phyloP scores from a whole-genome alignment of 2,888 invertebrate genomes.

The Elgonia sp. region DNA sequence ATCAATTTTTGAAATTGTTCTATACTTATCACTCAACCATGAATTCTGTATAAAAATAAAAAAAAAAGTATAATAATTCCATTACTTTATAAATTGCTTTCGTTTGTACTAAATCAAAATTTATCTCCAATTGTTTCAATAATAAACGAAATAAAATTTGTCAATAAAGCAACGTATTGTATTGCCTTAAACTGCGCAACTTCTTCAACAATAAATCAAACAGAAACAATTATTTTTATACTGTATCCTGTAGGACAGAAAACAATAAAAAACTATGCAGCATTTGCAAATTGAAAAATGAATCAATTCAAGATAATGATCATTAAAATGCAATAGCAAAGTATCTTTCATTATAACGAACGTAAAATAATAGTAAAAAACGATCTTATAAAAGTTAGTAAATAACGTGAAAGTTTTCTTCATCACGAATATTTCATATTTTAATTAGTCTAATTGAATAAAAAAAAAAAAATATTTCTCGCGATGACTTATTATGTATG shows the following conservation, averaged over 20 bases:
- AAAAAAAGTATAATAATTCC: no score
- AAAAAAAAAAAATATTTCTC: no score
- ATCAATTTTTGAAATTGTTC: no score
- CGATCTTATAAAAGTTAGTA: no score
- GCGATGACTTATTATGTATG: no score
- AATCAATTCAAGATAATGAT: neutral
- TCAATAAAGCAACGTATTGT: neutral
- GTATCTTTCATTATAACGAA: neutral
- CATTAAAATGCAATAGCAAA: neutral
- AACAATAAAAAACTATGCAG: neutral
- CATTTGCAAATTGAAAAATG: neutral
- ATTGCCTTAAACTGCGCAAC: neutral
- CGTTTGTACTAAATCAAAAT: neutral
- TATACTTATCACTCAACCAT: no score
- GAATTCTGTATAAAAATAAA: no score
- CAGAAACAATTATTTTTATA: neutral
- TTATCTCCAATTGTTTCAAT: neutral
- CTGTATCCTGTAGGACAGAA: neutral
- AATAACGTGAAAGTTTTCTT: neutral
- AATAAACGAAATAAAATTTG: neutral
- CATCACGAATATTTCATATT: neutral
- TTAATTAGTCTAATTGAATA: no score
- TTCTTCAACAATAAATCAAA: neutral
- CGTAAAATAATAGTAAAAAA: no score
- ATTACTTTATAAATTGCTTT: no score